phyloP scores from a whole-genome alignment of 2,113 vertebrate species.

The Ursus arctos region DNA sequence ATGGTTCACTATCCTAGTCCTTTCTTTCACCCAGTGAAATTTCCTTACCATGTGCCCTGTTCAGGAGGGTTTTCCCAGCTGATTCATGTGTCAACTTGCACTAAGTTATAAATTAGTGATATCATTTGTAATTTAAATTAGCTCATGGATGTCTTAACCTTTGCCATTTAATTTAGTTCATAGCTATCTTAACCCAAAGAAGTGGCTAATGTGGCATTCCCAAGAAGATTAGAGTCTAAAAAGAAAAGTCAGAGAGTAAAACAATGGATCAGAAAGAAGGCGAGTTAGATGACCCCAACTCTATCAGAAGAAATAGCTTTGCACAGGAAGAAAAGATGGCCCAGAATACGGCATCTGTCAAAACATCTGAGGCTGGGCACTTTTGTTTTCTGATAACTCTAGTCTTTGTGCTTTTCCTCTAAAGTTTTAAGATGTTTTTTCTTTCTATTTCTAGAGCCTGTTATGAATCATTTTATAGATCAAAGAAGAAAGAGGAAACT shows the following conservation, averaged over 20 bases:
- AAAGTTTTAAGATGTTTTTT: slow-evolving; percentile 37
- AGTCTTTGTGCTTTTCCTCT: background rate
- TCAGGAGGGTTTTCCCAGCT: background rate
- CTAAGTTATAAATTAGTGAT: background rate
- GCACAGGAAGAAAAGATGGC: background rate
- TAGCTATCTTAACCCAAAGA: background rate
- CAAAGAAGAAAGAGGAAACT: slow-evolving; percentile 30
- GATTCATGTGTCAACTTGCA: background rate
- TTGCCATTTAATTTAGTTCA: slow-evolving; percentile 26
- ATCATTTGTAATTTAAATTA: slow-evolving; percentile 49
- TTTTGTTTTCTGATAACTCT: background rate
- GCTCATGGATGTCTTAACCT: background rate
- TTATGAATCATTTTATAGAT: slow-evolving; percentile 66
- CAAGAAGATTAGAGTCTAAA: background rate
- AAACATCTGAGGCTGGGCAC: background rate
- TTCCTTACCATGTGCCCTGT: background rate
- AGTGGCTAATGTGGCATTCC: background rate
- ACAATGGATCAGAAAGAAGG: background rate
- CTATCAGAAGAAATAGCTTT: background rate
- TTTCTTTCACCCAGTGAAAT: background rate
- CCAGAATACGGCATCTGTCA: slow-evolving; percentile 4
- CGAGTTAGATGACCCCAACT: background rate
- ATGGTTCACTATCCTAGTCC: background rate
- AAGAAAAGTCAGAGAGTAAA: background rate
- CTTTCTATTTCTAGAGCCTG: background rate